Percentiles rank a stretch among this genome's conserved stretches.
Evolutionary conservation across 2,888 invertebrate species (phyloP).

Genomic region (Keiferia lycopersicella): DNA sequence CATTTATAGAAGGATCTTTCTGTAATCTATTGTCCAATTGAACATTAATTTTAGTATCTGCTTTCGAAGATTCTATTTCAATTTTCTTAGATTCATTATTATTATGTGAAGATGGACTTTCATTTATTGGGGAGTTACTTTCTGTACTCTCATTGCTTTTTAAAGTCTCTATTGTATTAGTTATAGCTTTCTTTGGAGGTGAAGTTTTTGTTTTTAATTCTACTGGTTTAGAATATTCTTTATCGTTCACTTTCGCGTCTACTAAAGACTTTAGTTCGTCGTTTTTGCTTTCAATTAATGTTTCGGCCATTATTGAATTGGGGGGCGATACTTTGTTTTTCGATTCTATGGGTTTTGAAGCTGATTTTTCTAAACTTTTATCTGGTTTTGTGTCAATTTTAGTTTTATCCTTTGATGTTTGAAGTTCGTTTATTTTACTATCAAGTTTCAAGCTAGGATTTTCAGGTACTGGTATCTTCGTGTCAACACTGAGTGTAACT

Average conservation of each 20-base stretch:
- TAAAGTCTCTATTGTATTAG: background rate
- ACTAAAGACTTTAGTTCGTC: background rate
- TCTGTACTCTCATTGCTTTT: background rate
- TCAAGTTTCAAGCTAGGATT: background rate
- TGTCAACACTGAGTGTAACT: background rate
- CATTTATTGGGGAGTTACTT: background rate
- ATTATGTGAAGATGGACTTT: background rate
- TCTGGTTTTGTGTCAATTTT: too few relatives aligned
- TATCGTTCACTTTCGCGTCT: too few relatives aligned
- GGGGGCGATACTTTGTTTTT: too few relatives aligned
- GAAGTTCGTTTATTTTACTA: too few relatives aligned
- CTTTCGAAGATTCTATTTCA: background rate
- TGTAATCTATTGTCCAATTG: background rate
- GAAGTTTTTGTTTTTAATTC: background rate
- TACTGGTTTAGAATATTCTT: background rate
- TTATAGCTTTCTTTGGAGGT: background rate
- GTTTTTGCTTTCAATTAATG: background rate
- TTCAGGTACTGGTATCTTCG: background rate
- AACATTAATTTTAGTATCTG: background rate
- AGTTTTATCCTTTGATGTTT: too few relatives aligned
- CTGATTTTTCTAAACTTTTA: too few relatives aligned
- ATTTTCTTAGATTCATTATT: background rate
- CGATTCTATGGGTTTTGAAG: too few relatives aligned
- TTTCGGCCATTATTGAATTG: too few relatives aligned
- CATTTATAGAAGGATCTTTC: background rate